Conservation (phyloP, 2,113 vertebrate species). For the Pedionomus torquatus region DNA sequence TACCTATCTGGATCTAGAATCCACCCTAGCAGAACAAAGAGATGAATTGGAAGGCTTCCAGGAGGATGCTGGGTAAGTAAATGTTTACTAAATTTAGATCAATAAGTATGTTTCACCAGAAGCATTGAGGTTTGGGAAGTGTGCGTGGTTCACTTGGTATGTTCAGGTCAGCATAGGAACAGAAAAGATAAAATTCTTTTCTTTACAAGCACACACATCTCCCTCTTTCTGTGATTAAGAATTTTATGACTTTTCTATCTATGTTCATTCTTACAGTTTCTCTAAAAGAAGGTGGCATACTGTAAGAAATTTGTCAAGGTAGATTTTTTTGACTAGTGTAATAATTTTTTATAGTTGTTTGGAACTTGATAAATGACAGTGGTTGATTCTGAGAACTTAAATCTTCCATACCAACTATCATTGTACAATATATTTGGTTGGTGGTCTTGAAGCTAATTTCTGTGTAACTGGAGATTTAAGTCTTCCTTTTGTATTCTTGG, state of each 20-base stretch:
- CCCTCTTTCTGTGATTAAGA: neutral
- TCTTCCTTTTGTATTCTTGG: neutral
- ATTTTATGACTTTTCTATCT: neutral
- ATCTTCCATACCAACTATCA: too few relatives aligned
- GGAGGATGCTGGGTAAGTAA: conserved; percentile 92
- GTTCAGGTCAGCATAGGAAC: neutral
- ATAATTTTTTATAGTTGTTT: neutral
- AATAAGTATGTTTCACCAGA: neutral
- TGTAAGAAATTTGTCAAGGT: neutral
- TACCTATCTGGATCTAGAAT: conserved; percentile 95
- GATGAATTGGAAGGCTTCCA: conserved; percentile 96
- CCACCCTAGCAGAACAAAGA: conserved; percentile 90
- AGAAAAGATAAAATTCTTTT: neutral
- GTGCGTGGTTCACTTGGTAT: neutral
- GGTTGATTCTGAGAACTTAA: neutral
- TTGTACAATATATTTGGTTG: neutral
- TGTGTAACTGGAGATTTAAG: neutral
- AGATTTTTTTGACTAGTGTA: neutral
- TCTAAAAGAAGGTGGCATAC: neutral
- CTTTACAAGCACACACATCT: neutral
- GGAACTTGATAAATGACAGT: neutral
- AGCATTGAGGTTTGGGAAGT: neutral
- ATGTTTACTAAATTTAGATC: neutral
- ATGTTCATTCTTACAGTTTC: fast-evolving
- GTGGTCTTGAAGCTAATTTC: neutral